Conservation (phyloP, 2,888 invertebrate genomes). For the Agrotis exclamationis region DNA sequence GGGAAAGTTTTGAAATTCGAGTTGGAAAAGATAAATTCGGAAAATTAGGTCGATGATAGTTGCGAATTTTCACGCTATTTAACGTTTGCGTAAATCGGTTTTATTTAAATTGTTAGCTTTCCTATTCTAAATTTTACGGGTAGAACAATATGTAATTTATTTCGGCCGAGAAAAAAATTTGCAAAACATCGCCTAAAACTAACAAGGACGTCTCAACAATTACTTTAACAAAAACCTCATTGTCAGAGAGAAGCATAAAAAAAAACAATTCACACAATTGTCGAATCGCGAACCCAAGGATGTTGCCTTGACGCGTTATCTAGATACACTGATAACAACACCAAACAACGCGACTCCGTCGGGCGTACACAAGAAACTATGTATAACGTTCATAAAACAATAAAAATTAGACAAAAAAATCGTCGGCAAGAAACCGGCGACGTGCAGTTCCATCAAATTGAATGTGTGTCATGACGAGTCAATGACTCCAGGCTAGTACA, state of each 20-base stretch:
- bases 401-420: constrained; percentile 78
- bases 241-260: constrained; percentile 51
- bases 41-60: constrained; percentile 34
- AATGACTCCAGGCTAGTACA: constrained; percentile 82
- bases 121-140: not conserved
- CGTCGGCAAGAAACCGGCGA: constrained; percentile 75
- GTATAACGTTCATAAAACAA: constrained; percentile 72
- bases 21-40: constrained; percentile 34
- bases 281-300: constrained; percentile 70
- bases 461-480: constrained; percentile 91
- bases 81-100: not conserved
- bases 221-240: constrained; percentile 59
- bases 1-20: constrained; percentile 49
- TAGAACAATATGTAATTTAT: not conserved
- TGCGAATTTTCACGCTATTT: not conserved
- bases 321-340: constrained; percentile 73
- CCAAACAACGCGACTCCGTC: constrained; percentile 67
- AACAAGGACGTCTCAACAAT: constrained; percentile 45
- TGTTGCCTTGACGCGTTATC: constrained; percentile 75
- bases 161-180: constrained; percentile 5
- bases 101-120: not conserved
- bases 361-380: constrained; percentile 66
- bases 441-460: constrained; percentile 85
- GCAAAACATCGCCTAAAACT: constrained; percentile 26
- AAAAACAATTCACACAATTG: constrained; percentile 67